These are phyloP conservation scores for Phyllotreta cruciferae DNA, from an alignment of 2,888 invertebrate species.

Conservation along the genomic window DNA sequence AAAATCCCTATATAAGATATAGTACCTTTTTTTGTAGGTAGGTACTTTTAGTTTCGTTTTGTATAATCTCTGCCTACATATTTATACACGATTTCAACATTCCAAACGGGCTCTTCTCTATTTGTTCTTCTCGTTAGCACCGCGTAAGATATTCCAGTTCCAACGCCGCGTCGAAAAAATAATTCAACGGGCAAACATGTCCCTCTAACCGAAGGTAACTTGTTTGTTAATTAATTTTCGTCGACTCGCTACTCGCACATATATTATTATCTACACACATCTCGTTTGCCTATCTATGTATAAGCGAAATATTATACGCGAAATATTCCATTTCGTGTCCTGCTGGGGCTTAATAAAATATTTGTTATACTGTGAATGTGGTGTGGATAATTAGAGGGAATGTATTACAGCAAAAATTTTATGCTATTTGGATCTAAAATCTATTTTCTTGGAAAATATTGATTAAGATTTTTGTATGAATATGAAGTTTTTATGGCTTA, in stretches of 20 bases:
- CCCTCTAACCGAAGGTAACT: conserved; percentile 29
- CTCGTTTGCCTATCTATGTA: conserved; percentile 1
- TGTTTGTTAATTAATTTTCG: conserved; percentile 31
- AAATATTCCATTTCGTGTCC: conserved; percentile 8
- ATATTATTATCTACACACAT: neutral
- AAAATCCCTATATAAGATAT: too few relatives aligned
- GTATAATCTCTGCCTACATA: neutral
- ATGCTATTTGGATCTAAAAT: too few relatives aligned
- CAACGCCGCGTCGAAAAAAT: conserved; percentile 20
- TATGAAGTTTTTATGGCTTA: too few relatives aligned
- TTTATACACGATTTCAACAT: neutral
- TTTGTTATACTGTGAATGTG: too few relatives aligned
- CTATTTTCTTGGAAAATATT: too few relatives aligned
- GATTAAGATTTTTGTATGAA: too few relatives aligned
- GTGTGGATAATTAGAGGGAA: too few relatives aligned
- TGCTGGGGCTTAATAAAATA: too few relatives aligned
- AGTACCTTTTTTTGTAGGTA: too few relatives aligned
- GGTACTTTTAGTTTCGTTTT: neutral
- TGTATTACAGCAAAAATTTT: too few relatives aligned
- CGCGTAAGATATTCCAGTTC: conserved; percentile 9
- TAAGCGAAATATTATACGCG: conserved; percentile 1
- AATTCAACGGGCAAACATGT: conserved; percentile 26
- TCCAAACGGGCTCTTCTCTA: conserved; percentile 6
- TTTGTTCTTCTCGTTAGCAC: conserved; percentile 20
- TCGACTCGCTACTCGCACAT: conserved; percentile 15